A percentile compares a stretch with the other conserved stretches of the same genome.
Evolutionary conservation across 2,797 vertebrate species (phyloP).

Genomic region (Pangasius sanitwongsei): DNA sequence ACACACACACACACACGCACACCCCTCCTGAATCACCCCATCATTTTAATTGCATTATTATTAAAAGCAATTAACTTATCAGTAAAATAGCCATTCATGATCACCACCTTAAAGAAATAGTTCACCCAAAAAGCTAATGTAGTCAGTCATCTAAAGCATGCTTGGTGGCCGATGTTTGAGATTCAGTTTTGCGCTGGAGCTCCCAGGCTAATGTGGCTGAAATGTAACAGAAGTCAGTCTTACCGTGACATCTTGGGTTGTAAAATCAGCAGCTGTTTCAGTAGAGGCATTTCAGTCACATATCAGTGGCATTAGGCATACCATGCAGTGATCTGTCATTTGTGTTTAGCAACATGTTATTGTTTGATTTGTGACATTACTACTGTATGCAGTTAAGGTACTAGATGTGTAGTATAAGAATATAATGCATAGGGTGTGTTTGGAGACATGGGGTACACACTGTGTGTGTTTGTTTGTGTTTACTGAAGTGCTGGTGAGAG

Average conservation of each 20-base stretch:
- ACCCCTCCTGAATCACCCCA: not conserved
- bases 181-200: not conserved
- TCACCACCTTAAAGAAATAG: not conserved
- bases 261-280: not conserved
- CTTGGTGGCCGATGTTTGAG: not conserved
- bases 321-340: not conserved
- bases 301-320: not conserved
- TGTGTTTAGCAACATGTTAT: not conserved
- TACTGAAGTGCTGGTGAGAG: not conserved
- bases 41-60: not conserved
- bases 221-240: not conserved
- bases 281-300: not conserved
- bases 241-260: not conserved
- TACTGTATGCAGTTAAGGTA: not conserved
- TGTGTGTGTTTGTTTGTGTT: not conserved
- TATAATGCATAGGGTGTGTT: not conserved
- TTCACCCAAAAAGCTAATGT: not conserved
- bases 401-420: no score
- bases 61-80: slow-evolving; percentile 3
- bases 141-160: not conserved
- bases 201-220: not conserved
- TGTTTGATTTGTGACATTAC: not conserved
- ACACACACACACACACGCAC: not conserved
- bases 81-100: not conserved
- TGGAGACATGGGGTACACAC: no score